Percentiles rank a stretch among this genome's conserved stretches.
Evolutionary conservation across 2,797 vertebrate species (phyloP).

Genomic region (Enteromius thamalakanensis): DNA sequence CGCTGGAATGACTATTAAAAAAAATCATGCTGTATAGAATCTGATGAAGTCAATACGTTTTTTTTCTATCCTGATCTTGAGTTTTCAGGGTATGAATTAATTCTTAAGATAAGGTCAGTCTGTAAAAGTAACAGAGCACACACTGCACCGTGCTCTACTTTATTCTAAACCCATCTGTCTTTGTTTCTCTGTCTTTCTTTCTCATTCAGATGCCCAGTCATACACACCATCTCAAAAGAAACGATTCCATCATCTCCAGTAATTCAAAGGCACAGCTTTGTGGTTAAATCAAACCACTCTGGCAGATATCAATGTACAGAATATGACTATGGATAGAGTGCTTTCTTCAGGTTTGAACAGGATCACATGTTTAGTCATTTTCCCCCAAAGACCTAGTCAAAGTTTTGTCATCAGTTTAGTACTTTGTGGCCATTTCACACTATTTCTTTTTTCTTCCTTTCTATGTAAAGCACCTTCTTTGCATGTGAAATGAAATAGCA

Average conservation of each 20-base stretch:
- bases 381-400: neutral
- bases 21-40: neutral
- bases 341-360: neutral
- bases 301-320: neutral
- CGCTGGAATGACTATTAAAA: neutral
- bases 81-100: neutral
- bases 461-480: neutral
- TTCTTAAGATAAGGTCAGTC: neutral
- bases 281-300: neutral
- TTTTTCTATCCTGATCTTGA: neutral
- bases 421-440: neutral
- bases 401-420: neutral
- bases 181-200: neutral
- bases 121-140: neutral
- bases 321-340: neutral
- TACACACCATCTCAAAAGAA: constrained; percentile 1
- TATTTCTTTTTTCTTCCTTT: neutral
- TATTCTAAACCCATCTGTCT: neutral
- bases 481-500: neutral
- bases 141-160: neutral
- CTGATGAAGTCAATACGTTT: neutral
- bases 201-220: neutral
- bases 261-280: neutral
- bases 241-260: neutral
- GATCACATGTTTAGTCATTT: neutral